These are phyloP conservation scores for Habrosyne pyritoides DNA, from an alignment of 2,888 invertebrate genomes.

Conservation along the genomic window DNA sequence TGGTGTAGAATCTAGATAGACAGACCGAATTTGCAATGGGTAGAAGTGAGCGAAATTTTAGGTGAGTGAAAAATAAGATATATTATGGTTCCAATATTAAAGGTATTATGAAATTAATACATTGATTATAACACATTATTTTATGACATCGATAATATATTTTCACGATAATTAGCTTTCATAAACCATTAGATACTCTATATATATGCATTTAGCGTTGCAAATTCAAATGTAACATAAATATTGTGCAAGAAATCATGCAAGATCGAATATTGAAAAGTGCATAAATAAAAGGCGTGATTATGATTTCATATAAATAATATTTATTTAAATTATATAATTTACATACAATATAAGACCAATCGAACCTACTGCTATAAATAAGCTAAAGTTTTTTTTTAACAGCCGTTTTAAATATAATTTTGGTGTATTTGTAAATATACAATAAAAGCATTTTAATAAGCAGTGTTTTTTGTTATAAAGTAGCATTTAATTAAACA, in stretches of 20 bases:
- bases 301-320: constrained; percentile 40
- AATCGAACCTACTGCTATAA: not conserved
- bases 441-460: constrained; percentile 57
- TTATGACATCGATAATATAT: not conserved
- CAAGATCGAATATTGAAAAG: constrained; percentile 15
- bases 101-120: not conserved
- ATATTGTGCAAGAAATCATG: constrained; percentile 11
- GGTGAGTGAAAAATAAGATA: constrained; percentile 4
- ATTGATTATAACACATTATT: not conserved
- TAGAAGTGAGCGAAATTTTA: not conserved
- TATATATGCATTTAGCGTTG: not conserved
- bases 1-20: not conserved
- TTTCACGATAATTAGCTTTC: not conserved
- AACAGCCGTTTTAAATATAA: not conserved
- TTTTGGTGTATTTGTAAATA: constrained; percentile 1
- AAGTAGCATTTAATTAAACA: constrained; percentile 37
- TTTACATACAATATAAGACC: constrained; percentile 1
- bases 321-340: constrained; percentile 37
- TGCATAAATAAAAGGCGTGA: constrained; percentile 44
- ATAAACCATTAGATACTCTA: not conserved
- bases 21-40: not conserved
- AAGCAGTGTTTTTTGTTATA: constrained; percentile 56
- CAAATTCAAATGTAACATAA: not conserved
- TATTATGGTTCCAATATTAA: constrained; percentile 16
- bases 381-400: not conserved